Evolutionary conservation across 2,113 vertebrate species (phyloP).

Genomic region (Channa argus): DNA sequence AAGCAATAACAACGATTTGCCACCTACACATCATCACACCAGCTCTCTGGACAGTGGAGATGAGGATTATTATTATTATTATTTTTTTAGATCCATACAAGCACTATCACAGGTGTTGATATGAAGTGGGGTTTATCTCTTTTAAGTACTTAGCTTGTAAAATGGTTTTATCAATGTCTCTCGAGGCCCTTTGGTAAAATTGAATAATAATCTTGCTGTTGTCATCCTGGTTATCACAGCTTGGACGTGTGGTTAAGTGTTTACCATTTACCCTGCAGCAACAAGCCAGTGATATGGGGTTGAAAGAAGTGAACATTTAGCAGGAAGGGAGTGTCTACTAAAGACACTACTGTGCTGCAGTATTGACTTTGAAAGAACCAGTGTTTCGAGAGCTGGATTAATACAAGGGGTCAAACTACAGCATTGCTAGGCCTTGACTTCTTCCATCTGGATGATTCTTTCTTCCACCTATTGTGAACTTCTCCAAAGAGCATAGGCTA

Average conservation of each 20-base stretch:
- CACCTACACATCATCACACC: constrained; percentile 9
- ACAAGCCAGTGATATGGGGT: background rate
- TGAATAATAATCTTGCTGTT: background rate
- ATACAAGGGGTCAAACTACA: background rate
- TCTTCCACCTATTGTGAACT: no score
- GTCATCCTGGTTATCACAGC: background rate
- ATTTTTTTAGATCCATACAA: background rate
- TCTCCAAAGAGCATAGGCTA: no score
- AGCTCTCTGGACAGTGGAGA: background rate
- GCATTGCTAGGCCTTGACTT: background rate
- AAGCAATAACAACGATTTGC: background rate
- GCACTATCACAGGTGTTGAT: background rate
- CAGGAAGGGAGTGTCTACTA: background rate
- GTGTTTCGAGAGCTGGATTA: background rate
- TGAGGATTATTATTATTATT: no score
- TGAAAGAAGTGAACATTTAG: background rate
- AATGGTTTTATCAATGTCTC: background rate
- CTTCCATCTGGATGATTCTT: background rate
- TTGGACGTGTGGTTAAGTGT: background rate
- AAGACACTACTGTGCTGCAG: background rate
- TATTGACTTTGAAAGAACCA: background rate
- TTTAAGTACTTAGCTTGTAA: background rate
- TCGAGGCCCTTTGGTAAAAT: background rate
- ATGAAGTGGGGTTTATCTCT: background rate
- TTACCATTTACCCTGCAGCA: background rate